Conservation (phyloP, 2,113 vertebrate genomes). For the Kryptolebias marmoratus region DNA sequence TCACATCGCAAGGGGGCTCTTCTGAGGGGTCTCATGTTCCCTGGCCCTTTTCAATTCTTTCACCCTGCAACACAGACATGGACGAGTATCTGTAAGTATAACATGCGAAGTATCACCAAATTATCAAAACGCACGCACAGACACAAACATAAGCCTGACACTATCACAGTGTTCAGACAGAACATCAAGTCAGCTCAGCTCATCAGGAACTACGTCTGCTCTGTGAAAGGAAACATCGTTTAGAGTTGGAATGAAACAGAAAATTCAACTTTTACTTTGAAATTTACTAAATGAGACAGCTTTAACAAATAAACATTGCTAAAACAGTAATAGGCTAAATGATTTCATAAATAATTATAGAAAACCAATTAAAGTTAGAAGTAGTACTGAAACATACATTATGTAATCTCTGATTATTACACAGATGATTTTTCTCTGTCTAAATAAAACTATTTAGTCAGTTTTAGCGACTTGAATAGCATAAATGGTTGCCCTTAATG, state of each 20-base stretch:
- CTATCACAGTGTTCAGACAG: constrained; percentile 26
- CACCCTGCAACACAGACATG: constrained; percentile 90
- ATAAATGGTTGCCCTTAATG: no score
- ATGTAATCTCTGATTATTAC: no score
- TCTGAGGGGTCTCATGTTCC: constrained; percentile 97
- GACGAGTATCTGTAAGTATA: constrained; percentile 21
- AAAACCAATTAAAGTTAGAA: no score
- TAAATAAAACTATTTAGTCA: no score
- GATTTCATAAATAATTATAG: constrained; percentile 22
- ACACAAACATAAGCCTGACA: constrained; percentile 19
- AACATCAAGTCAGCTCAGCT: constrained; percentile 21
- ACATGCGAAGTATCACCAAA: not conserved
- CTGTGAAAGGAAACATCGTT: constrained; percentile 56
- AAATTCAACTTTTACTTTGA: not conserved
- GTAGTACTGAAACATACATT: no score
- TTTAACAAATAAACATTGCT: constrained; percentile 27
- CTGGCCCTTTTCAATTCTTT: constrained; percentile 99
- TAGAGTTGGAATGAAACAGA: not conserved
- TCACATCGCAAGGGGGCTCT: constrained; percentile 97
- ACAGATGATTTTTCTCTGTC: no score
- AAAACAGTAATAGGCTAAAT: not conserved
- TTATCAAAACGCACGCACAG: constrained; percentile 7
- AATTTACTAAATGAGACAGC: constrained; percentile 12
- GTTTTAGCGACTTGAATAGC: no score
- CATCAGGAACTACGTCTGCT: constrained; percentile 36